Percentiles rank a stretch among this genome's conserved stretches.
Evolutionary conservation across 2,797 vertebrate species (phyloP).

Genomic region (Schizopygopsis pylzovi): DNA sequence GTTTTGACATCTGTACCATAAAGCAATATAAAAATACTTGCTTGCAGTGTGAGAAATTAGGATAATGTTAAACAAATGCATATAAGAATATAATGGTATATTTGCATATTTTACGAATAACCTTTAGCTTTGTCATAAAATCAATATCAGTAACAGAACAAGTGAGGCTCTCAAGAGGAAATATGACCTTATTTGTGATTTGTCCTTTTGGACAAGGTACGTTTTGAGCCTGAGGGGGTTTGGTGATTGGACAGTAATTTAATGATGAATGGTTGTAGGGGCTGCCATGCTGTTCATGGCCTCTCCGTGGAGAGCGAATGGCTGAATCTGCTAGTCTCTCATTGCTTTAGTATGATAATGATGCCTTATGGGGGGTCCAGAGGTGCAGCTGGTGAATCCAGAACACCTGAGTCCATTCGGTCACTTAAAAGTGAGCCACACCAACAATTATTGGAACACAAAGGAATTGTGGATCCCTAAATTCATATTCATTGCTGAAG

Average conservation of each 20-base stretch:
- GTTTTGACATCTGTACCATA: not conserved
- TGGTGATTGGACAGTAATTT: conserved; percentile 53
- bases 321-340: conserved; percentile 28
- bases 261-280: conserved; percentile 54
- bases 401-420: conserved; percentile 23
- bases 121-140: conserved; percentile 14
- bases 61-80: not conserved
- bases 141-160: conserved; percentile 34
- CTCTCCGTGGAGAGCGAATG: conserved; percentile 27
- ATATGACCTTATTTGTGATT: conserved; percentile 50
- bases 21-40: not conserved
- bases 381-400: conserved; percentile 38
- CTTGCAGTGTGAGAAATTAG: not conserved
- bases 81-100: not conserved
- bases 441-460: not conserved
- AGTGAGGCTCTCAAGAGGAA: conserved; percentile 14
- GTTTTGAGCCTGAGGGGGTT: conserved; percentile 38
- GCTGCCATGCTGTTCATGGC: conserved; percentile 6
- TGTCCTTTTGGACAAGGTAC: conserved; percentile 45
- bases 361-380: conserved; percentile 38
- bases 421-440: conserved; percentile 6
- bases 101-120: conserved; percentile 34
- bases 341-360: conserved; percentile 57
- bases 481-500: conserved; percentile 10
- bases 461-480: not conserved